A percentile compares a stretch with the other conserved stretches of the same genome.
These are phyloP conservation scores for Sorex araneus DNA, from an alignment of 2,113 vertebrate species.

Conservation along the genomic window DNA sequence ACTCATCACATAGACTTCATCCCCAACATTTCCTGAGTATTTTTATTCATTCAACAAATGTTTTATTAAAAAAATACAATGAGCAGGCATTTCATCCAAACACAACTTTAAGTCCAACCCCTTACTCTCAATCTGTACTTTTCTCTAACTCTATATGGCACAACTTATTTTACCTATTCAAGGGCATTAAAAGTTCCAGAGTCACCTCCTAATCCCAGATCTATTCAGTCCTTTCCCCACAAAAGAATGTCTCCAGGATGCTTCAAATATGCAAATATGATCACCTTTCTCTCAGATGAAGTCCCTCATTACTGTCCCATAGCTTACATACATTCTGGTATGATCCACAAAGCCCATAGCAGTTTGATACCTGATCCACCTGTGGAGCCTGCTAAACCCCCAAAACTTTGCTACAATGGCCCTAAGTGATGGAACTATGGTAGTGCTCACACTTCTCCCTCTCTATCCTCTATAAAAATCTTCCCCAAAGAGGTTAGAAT, in stretches of 20 bases:
- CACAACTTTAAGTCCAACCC: neutral
- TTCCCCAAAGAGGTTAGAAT: neutral
- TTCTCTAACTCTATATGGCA: neutral
- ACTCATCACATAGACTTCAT: neutral
- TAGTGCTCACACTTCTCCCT: neutral
- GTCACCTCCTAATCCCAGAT: neutral
- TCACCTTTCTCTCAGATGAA: neutral
- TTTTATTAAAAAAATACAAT: conserved; percentile 7
- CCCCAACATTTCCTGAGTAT: neutral
- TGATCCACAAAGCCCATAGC: neutral
- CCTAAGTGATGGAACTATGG: neutral
- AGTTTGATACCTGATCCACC: neutral
- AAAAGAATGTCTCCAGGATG: neutral
- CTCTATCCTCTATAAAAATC: neutral
- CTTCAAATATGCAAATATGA: neutral
- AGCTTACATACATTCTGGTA: neutral
- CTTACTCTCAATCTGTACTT: neutral
- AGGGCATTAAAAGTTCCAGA: neutral
- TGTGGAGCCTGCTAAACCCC: neutral
- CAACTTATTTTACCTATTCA: neutral
- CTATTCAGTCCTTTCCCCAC: neutral
- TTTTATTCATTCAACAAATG: conserved; percentile 17
- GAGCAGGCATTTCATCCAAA: neutral
- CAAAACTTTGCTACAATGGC: neutral
- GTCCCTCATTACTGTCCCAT: neutral